Evolutionary conservation across 2,797 vertebrate species (phyloP).

Genomic region (Mormyrops attenuatus): DNA sequence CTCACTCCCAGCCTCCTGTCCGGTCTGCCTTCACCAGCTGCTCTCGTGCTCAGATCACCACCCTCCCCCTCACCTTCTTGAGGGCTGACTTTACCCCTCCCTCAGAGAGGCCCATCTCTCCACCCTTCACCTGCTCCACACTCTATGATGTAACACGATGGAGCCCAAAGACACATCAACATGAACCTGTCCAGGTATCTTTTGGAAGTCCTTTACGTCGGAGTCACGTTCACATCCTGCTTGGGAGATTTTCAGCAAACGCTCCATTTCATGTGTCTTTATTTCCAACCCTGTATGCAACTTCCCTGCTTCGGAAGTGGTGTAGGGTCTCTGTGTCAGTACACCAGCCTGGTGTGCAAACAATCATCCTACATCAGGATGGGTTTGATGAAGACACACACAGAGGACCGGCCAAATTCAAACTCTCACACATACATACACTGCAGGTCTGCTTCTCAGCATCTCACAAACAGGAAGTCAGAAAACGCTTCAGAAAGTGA

Average conservation of each 20-base stretch:
- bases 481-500: constrained; percentile 44
- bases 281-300: neutral
- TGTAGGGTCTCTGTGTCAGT: neutral
- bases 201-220: neutral
- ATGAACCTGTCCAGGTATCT: neutral
- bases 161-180: neutral
- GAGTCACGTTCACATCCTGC: neutral
- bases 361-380: neutral
- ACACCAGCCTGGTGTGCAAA: neutral
- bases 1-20: neutral
- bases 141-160: neutral
- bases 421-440: neutral
- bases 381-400: neutral
- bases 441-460: constrained; percentile 31
- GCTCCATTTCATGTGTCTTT: neutral
- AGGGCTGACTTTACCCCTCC: neutral
- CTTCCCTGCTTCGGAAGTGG: neutral
- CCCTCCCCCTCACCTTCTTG: neutral
- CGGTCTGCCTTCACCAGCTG: neutral
- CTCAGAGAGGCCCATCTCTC: neutral
- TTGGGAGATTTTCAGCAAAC: neutral
- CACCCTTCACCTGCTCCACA: neutral
- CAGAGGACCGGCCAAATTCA: neutral
- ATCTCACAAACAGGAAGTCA: constrained; percentile 68
- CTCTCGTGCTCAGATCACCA: neutral